Percentiles rank a stretch among this genome's conserved stretches.
These are phyloP conservation scores for Escarpia spicata DNA, from an alignment of 2,888 invertebrate genomes.

Conservation along the genomic window DNA sequence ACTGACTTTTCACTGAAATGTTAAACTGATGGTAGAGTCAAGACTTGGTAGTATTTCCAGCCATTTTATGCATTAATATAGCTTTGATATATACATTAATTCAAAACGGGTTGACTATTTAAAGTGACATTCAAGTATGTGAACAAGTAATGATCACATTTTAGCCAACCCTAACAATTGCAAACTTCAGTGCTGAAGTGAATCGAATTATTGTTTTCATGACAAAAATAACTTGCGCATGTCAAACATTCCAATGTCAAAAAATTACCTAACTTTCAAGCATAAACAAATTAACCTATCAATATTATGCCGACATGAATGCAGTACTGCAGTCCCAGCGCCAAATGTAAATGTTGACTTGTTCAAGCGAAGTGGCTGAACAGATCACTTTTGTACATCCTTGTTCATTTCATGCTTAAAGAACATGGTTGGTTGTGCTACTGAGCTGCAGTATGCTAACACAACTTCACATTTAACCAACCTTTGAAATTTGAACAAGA, in stretches of 20 bases:
- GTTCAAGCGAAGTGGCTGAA: too few relatives aligned
- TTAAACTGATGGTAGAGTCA: too few relatives aligned
- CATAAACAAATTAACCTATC: neutral
- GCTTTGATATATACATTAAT: neutral
- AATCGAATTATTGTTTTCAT: neutral
- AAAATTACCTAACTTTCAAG: constrained; percentile 8
- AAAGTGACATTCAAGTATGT: neutral
- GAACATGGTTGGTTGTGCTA: too few relatives aligned
- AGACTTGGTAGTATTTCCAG: too few relatives aligned
- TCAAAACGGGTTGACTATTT: neutral
- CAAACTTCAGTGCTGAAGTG: neutral
- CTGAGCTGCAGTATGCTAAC: too few relatives aligned
- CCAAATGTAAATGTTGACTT: too few relatives aligned
- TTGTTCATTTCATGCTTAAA: too few relatives aligned
- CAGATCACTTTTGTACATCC: too few relatives aligned
- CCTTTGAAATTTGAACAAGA: too few relatives aligned
- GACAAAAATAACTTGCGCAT: neutral
- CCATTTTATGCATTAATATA: neutral
- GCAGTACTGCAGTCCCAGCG: too few relatives aligned
- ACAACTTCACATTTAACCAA: too few relatives aligned
- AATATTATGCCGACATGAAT: neutral
- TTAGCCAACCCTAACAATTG: neutral
- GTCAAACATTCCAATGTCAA: neutral
- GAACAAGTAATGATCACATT: neutral
- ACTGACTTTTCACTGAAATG: too few relatives aligned